Conservation (phyloP, 2,113 vertebrate genomes). For the Lampris incognitus region DNA sequence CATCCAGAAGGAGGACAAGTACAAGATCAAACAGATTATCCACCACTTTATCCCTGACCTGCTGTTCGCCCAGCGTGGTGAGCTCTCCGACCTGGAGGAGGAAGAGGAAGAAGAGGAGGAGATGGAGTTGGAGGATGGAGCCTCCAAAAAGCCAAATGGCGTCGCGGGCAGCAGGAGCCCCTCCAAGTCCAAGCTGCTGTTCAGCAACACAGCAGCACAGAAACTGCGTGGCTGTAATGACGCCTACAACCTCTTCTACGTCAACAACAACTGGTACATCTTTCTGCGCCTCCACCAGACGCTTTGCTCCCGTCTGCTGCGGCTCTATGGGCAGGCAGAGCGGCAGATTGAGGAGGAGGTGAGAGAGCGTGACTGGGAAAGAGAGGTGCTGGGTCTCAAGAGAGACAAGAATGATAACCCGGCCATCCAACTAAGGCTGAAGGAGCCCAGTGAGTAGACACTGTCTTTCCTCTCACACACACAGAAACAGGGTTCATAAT, state of each 20-base stretch:
- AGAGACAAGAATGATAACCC: conserved; percentile 95
- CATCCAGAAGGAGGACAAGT: conserved; percentile 99
- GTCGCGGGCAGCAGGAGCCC: conserved; percentile 80
- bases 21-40: conserved; percentile 99
- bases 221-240: conserved; percentile 91
- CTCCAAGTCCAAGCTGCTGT: conserved; percentile 93
- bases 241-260: conserved; percentile 96
- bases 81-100: conserved; percentile 94
- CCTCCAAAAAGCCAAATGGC: conserved; percentile 94
- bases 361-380: conserved; percentile 93
- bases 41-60: conserved; percentile 98
- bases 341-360: conserved; percentile 95
- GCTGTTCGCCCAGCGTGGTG: conserved; percentile 94
- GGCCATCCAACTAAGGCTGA: conserved; percentile 94
- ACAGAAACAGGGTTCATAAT: too few species aligned
- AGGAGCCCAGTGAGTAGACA: conserved; percentile 93
- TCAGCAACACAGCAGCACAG: conserved; percentile 89
- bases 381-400: conserved; percentile 92
- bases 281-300: conserved; percentile 97
- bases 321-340: conserved; percentile 93
- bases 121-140: conserved; percentile 85
- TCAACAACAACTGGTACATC: conserved; percentile 99
- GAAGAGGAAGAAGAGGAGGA: conserved; percentile 90
- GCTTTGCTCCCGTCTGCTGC: conserved; percentile 91
- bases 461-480: background rate